Conservation (phyloP, 2,888 invertebrate genomes). For the Synanthedon myopaeformis region DNA sequence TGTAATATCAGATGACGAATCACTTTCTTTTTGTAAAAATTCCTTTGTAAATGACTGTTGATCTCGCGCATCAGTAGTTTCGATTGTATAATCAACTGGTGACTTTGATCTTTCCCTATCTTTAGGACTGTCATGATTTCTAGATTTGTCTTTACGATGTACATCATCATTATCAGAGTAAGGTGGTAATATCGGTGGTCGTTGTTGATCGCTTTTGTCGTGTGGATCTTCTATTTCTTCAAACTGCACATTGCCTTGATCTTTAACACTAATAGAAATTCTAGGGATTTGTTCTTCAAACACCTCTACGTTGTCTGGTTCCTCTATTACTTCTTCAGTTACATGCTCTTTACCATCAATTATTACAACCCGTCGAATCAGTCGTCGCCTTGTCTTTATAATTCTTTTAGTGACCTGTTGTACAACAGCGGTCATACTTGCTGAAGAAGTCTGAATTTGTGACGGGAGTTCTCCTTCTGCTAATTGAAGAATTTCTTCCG, state of each 20-base stretch:
- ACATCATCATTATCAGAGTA: slow-evolving; percentile 2
- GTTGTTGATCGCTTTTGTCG: slow-evolving; percentile 22
- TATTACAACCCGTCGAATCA: slow-evolving; percentile 81
- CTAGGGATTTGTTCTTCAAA: slow-evolving; percentile 79
- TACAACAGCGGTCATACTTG: slow-evolving; percentile 82
- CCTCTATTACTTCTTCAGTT: slow-evolving; percentile 86
- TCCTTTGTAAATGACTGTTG: slow-evolving; percentile 27
- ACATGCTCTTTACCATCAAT: slow-evolving; percentile 87
- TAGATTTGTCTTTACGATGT: slow-evolving; percentile 5
- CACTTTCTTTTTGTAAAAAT: slow-evolving; percentile 34
- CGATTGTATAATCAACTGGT: slow-evolving; percentile 7
- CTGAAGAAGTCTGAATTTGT: slow-evolving; percentile 72
- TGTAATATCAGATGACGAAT: slow-evolving; percentile 6
- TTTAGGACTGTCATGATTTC: slow-evolving; percentile 2
- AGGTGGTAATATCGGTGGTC: slow-evolving; percentile 21
- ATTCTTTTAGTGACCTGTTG: slow-evolving; percentile 84
- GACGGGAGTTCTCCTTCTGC: slow-evolving; percentile 48
- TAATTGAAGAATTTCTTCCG: slow-evolving; percentile 53
- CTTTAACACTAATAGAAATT: slow-evolving; percentile 76
- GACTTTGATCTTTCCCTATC: slow-evolving; percentile 6
- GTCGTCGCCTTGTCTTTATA: slow-evolving; percentile 79
- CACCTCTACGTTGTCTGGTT: slow-evolving; percentile 82
- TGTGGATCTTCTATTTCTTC: slow-evolving; percentile 34
- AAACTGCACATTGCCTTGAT: slow-evolving; percentile 61
- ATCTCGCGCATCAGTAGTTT: slow-evolving; percentile 17